Percentiles rank a stretch among this genome's conserved stretches.
Evolutionary conservation across 2,888 invertebrate genomes (phyloP).

Genomic region (Pherbina coryleti): DNA sequence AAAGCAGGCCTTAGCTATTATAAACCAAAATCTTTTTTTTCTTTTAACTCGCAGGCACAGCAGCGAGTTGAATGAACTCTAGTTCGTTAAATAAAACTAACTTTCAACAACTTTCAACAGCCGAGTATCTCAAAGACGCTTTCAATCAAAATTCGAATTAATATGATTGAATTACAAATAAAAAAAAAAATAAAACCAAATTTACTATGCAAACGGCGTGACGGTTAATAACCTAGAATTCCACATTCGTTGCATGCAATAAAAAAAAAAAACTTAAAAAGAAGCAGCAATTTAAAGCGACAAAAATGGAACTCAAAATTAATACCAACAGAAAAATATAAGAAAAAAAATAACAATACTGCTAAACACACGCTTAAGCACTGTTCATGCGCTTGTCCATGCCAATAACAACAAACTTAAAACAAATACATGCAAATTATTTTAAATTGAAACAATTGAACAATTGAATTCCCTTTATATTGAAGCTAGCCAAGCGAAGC

Average conservation of each 20-base stretch:
- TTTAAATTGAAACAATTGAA: background rate
- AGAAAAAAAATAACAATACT: no score
- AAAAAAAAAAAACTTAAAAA: background rate
- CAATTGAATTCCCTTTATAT: background rate
- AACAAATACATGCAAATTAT: background rate
- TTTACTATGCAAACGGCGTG: conserved; percentile 36
- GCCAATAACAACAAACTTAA: no score
- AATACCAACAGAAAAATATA: background rate
- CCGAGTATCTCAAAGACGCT: background rate
- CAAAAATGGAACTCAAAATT: conserved; percentile 3
- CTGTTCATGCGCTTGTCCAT: no score
- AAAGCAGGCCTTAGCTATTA: no score
- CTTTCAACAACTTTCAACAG: no score
- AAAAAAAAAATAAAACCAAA: background rate
- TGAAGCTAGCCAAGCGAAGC: conserved; percentile 40
- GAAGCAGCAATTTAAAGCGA: background rate
- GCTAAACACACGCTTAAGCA: no score
- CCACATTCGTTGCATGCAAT: conserved; percentile 19
- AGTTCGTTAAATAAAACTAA: no score
- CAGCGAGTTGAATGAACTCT: no score
- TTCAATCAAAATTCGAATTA: conserved; percentile 5
- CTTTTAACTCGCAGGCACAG: no score
- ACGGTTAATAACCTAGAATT: conserved; percentile 41
- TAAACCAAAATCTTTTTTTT: no score
- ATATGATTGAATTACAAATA: conserved; percentile 9